Base-by-base conservation (phyloP, 2,888 invertebrate species). In the Rhagium mordax region DNA sequence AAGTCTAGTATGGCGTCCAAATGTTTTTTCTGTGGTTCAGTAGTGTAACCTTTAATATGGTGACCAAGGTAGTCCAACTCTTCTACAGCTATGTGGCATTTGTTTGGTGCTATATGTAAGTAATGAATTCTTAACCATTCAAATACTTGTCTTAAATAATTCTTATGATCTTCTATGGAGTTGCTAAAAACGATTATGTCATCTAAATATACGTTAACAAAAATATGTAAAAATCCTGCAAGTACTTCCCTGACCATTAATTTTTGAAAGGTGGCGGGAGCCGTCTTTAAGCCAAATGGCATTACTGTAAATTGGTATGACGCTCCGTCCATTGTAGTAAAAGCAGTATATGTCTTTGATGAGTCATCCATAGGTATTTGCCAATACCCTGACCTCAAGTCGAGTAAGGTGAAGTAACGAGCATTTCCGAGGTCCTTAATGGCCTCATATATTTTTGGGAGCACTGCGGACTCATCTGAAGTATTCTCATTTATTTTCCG, bases 31-130 rank as follows among this genome's bases (percentile, higher is more conserved):
- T 29, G 60, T 10, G 60, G 60, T 15, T 10, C 10, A 2, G 55
- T 69, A 15, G 21, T 41, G 1, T 24, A 7, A 2, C 27, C 41
- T 16, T 33, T 5, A 15, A 70, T 49, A 16, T 65, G 67, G 21
- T 62, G 61, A 20, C 72, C 72, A 5, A 72, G 49, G 41, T 47
- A 70, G 15, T 72, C 61, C 8, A 72, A 15, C 13, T 41, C 7
- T 8, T 21, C 15, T 2, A 3, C n/a, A 10, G 57, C 55, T n/a
- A 68, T 16, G n/a, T 69, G 18, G 47, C 68, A 68, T 49, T 68
- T 72, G 10, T 20, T 6, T 29, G 49, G 47, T 49, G 60, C 48
- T 15, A 67, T 29, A 8, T 59, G 21, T 15, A 72, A 33, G 10
- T 72, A 48, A 29, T 72, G 72, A 4, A 48, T 16, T 5, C 51